Evolutionary conservation across 2,797 vertebrate species (phyloP).

Genomic region (Onychomys leucogaster): DNA sequence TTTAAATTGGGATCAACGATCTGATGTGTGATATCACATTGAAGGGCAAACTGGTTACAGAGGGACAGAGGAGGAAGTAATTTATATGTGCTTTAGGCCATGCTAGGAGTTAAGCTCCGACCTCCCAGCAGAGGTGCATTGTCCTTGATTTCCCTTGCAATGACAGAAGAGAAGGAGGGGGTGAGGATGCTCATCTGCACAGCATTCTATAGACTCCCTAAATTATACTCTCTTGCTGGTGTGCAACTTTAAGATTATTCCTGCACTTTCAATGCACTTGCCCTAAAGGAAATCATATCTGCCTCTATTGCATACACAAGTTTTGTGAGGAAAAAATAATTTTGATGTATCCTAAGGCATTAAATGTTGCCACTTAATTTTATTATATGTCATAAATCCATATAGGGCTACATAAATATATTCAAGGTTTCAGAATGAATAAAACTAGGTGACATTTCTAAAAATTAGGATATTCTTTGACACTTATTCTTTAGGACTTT

Average conservation of each 20-base stretch:
- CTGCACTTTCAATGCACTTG: background rate
- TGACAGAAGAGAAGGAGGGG: background rate
- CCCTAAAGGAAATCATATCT: background rate
- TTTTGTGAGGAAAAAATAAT: background rate
- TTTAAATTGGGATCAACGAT: background rate
- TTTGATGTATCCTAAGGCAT: background rate
- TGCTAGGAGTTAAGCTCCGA: background rate
- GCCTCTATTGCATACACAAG: background rate
- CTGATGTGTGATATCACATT: background rate
- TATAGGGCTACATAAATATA: background rate
- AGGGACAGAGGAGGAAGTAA: background rate
- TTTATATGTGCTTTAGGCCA: background rate
- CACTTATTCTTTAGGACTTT: background rate
- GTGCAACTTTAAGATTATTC: background rate
- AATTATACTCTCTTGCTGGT: background rate
- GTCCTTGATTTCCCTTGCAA: background rate
- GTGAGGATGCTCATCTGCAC: rapidly evolving
- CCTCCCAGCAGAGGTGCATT: background rate
- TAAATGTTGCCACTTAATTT: background rate
- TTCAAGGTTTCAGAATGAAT: background rate
- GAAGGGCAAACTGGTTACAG: background rate
- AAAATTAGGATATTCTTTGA: background rate
- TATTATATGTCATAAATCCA: background rate
- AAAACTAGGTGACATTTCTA: background rate
- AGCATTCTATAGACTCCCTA: background rate